Evolutionary conservation across 2,113 vertebrate genomes (phyloP).

Genomic region (Galbula dea): DNA sequence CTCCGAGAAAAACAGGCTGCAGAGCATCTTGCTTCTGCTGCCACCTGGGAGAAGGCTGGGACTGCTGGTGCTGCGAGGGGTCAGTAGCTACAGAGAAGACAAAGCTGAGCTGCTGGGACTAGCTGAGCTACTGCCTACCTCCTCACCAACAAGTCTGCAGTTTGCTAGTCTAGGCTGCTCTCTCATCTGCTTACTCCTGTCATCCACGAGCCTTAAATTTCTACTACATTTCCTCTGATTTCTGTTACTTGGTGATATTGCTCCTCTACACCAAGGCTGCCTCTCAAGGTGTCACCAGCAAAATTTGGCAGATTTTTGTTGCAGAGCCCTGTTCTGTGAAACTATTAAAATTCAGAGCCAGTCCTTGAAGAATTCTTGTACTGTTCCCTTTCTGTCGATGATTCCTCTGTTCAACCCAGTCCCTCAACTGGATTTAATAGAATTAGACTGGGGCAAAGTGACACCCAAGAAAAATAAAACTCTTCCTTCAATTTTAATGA

Average conservation of each 20-base stretch:
- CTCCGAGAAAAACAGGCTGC: background rate
- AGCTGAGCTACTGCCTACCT: rapidly evolving
- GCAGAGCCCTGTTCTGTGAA: background rate
- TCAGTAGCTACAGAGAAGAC: background rate
- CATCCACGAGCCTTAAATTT: background rate
- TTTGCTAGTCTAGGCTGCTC: background rate
- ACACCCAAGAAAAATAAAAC: slow-evolving; percentile 13
- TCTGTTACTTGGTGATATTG: background rate
- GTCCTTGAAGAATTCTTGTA: background rate
- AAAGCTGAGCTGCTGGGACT: rapidly evolving
- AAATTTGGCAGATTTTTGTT: background rate
- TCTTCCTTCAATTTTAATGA: slow-evolving; percentile 12
- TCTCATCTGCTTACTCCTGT: background rate
- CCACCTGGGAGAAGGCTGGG: background rate
- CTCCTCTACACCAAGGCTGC: background rate
- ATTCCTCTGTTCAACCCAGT: background rate
- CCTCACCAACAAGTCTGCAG: background rate
- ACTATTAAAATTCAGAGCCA: background rate
- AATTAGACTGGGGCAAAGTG: background rate
- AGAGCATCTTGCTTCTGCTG: background rate
- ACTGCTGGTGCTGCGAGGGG: background rate
- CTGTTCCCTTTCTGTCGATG: background rate
- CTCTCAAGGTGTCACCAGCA: background rate
- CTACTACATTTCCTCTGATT: background rate
- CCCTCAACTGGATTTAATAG: background rate